phyloP scores from a whole-genome alignment of 1,140 invertebrate species.

The Drosophila takahashii region DNA sequence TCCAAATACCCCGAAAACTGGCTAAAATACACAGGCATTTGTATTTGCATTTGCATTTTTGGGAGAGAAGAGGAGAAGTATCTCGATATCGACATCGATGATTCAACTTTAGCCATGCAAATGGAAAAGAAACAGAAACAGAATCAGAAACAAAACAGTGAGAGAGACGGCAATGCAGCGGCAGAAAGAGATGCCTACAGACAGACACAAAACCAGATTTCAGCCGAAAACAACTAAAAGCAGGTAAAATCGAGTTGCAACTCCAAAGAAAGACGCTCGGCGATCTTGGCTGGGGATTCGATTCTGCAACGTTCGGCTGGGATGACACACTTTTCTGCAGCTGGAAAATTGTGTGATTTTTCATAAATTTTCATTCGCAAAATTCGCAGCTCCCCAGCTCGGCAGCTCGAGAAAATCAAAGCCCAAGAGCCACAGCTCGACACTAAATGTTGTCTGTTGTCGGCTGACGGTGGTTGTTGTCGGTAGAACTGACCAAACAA shows the following conservation, averaged over 20 bases:
- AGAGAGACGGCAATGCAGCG: neutral
- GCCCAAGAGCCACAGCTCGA: conserved; percentile 47
- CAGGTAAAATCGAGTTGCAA: conserved; percentile 70
- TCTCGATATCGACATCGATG: conserved; percentile 70
- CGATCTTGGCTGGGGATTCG: conserved; percentile 31
- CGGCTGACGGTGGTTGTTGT: conserved; percentile 8
- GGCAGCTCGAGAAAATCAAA: conserved; percentile 41
- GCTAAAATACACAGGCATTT: conserved; percentile 43
- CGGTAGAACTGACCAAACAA: conserved; percentile 75
- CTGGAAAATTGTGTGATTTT: conserved; percentile 66
- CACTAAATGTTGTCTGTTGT: conserved; percentile 33
- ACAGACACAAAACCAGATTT: conserved; percentile 71
- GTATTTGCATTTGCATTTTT: conserved; percentile 21
- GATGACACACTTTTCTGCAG: conserved; percentile 67
- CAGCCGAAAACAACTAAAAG: conserved; percentile 56
- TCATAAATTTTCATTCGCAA: conserved; percentile 47
- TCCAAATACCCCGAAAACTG: conserved; percentile 64
- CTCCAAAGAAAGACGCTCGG: conserved; percentile 25
- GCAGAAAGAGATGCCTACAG: conserved; percentile 5
- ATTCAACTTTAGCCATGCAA: conserved; percentile 72
- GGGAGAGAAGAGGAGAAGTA: conserved; percentile 45
- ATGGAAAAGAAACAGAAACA: conserved; percentile 65
- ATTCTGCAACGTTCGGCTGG: conserved; percentile 35
- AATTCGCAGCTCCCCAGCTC: neutral
- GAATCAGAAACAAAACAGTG: conserved; percentile 34